Evolutionary conservation across 2,888 invertebrate species (phyloP), one percentile per base, ranked within the genome.

Genomic region (Erynnis tages): DNA sequence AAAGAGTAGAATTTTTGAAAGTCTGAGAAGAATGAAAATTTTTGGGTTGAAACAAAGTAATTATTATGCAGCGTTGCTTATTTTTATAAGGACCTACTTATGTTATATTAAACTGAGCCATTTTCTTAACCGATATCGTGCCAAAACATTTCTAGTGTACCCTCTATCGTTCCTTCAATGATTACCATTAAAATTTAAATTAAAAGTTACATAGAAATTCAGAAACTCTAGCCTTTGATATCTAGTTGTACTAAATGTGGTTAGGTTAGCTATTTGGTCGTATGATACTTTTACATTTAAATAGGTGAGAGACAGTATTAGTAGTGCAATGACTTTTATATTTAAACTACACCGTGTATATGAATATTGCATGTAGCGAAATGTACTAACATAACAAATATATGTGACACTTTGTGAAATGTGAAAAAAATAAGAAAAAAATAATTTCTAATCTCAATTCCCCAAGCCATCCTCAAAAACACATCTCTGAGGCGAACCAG

Each of bases 401-500:
- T 29, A 35, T 4, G 35, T 19, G 35, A 35, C 4, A 38, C 8
- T 50, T 50, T 43, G 50, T 58, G 46, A 53, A n/a, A 32, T 34
- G 23, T 55, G 49, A 35, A 37, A 45, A 54, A 46, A 46, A 52
- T 38, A 44, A 46, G 43, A 45, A 34, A 49, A 56, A 50, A 54
- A 23, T 27, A 44, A 17, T 11, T 40, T 23, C 7, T 44, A 30
- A 21, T n/a, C 23, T 44, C 49, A 50, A 54, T 56, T 50, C 53
- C 64, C 65, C 69, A 73, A 77, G 73, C 76, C 71, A 55, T 74
- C 70, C 62, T 66, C 71, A 70, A 72, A 72, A 71, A 68, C 67
- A 71, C 59, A 53, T 63, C 61, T 65, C 69, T 76, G 79, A 78
- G 80, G 79, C 79, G 71, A 69, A 68, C 73, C 66, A 78, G 76